Evolutionary conservation across 2,113 vertebrate species (phyloP).

Genomic region (Phyllopteryx taeniolatus): DNA sequence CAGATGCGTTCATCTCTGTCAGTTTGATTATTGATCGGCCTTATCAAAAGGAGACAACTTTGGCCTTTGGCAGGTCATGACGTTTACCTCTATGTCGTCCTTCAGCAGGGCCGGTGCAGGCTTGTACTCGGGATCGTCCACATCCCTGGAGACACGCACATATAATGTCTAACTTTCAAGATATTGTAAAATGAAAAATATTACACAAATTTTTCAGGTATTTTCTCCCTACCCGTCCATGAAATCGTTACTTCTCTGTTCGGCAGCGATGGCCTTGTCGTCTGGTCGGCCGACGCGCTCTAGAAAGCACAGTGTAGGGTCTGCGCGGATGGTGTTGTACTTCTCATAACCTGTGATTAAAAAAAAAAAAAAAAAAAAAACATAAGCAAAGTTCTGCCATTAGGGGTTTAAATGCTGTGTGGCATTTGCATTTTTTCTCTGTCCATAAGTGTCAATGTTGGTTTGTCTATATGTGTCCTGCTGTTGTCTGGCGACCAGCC

Average conservation of each 20-base stretch:
- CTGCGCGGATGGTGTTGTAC: constrained; percentile 95
- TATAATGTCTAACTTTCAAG: not conserved
- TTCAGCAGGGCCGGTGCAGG: constrained; percentile 94
- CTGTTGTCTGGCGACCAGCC: no score
- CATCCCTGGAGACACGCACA: constrained; percentile 78
- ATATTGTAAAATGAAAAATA: not conserved
- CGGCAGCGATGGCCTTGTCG: constrained; percentile 95
- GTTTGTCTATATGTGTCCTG: no score
- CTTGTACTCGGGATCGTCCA: constrained; percentile 98
- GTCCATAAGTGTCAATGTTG: no score
- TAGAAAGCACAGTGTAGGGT: constrained; percentile 90
- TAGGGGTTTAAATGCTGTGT: not conserved
- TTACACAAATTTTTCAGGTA: not conserved
- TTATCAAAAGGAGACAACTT: constrained; percentile 2
- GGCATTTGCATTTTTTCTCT: no score
- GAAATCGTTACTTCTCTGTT: constrained; percentile 94
- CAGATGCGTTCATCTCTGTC: constrained; percentile 1
- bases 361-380: constrained; percentile 16
- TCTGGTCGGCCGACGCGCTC: constrained; percentile 94
- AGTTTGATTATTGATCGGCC: not conserved
- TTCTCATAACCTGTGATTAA: constrained; percentile 89
- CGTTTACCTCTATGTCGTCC: constrained; percentile 91
- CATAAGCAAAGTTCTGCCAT: constrained; percentile 2
- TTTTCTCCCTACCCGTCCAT: constrained; percentile 86
- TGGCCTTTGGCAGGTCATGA: not conserved